Evolutionary conservation across 2,797 vertebrate species (phyloP).

Genomic region (Harpagifer antarcticus): DNA sequence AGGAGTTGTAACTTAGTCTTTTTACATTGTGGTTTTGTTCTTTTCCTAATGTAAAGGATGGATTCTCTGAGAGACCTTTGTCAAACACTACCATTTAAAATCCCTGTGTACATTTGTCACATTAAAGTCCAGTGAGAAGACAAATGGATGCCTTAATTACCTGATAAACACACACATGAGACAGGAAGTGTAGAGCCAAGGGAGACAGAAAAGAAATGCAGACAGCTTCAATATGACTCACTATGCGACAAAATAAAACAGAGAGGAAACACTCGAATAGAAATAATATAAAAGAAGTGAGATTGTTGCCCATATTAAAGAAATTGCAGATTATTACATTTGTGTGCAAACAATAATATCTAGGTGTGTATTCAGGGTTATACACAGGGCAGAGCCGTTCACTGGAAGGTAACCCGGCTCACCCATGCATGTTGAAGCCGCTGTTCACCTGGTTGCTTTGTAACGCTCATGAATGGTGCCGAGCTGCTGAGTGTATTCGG

Average conservation of each 20-base stretch:
- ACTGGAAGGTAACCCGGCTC: slow-evolving; percentile 24
- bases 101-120: slow-evolving; percentile 22
- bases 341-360: background rate
- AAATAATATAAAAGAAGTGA: slow-evolving; percentile 3
- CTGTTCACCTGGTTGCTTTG: slow-evolving; percentile 62
- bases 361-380: slow-evolving; percentile 23
- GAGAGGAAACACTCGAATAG: background rate
- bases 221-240: slow-evolving; percentile 29
- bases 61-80: background rate
- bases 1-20: background rate
- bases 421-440: slow-evolving; percentile 8
- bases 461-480: slow-evolving; percentile 56
- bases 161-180: slow-evolving; percentile 38
- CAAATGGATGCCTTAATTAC: slow-evolving; percentile 30
- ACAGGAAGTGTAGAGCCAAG: slow-evolving; percentile 25
- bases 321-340: background rate
- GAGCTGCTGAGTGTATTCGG: slow-evolving; percentile 7
- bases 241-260: slow-evolving; percentile 10
- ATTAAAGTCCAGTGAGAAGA: slow-evolving; percentile 14
- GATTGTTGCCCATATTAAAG: background rate
- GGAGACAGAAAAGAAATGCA: slow-evolving; percentile 36
- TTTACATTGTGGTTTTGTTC: background rate
- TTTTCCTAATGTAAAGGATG: background rate
- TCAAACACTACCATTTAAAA: background rate
- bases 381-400: background rate